Evolutionary conservation across 2,797 vertebrate species (phyloP), one percentile per base, ranked within the genome.

Genomic region (Heteromormyrus szaboi): DNA sequence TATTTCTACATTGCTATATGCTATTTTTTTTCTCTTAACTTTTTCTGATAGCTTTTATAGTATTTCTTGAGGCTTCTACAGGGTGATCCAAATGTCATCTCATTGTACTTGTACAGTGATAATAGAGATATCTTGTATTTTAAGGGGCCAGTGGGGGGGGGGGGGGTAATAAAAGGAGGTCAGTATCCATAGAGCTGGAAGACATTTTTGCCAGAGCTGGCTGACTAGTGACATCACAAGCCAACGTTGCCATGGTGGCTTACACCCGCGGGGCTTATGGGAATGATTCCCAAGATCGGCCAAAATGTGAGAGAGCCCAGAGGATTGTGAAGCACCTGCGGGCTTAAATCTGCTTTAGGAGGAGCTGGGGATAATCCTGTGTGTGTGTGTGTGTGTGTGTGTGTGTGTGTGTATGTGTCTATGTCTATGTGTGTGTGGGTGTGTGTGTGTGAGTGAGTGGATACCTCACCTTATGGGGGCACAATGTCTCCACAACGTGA

Each of bases 381-480:
- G 11, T 51, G 86, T 87, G 89, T 87, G 76, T 88, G 76, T 85
- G 59, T 89, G 46, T 68, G 81, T 51, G 59, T 51, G 79, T 46
- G 53, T 59, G 51, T 88, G 51, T 33, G 1, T 83, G 37, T 25
- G 44, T 79, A 62, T 86, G 62, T 87, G 68, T 87, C 51, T 83
- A n/a, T 89, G n/a, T 84, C 22, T 48, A 41, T 59, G 76, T 44
- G 51, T 56, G 72, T 84, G 87, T 48, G 11, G 59, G n/a, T 25
- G 14, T 19, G 17, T 19, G 53, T 5, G 17, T 54, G 53, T 5
- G 53, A 1, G 17, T 1, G 3, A 54, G 53, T 4, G 1, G 17
- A 1, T 5, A 19, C 14, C 53, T 54, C 17, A 54, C 53, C 53
- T 54, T 54, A 54, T 54, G 53, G 53, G 1, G 53, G 4, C 14